Evolutionary conservation across 37 sponge, comb jelly and placozoan genomes (phyloP).

Genomic region (Aphrocallistes beatrix): DNA sequence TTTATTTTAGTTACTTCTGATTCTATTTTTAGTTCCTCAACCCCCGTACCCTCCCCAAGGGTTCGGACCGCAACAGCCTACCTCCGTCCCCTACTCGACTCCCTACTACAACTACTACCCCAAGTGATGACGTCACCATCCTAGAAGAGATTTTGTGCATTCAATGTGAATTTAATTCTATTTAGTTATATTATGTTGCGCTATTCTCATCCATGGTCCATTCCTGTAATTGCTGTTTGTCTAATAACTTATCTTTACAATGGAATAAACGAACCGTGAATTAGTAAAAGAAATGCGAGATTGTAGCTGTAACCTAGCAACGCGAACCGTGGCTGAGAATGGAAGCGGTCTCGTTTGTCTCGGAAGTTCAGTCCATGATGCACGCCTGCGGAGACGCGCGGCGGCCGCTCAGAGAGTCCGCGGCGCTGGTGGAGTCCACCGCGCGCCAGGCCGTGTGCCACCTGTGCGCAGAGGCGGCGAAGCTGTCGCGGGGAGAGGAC

Average conservation of each 20-base stretch:
- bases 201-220: too few relatives aligned
- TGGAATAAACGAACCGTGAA: too few relatives aligned
- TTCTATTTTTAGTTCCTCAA: background rate
- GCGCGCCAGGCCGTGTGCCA: background rate
- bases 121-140: too few relatives aligned
- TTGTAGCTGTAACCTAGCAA: too few relatives aligned
- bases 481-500: background rate
- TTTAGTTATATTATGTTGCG: too few relatives aligned
- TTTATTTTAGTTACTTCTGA: background rate
- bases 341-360: background rate
- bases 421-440: background rate
- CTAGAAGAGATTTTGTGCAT: too few relatives aligned
- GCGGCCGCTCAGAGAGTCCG: background rate
- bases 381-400: background rate
- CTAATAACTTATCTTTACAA: too few relatives aligned
- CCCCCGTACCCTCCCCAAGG: background rate
- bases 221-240: too few relatives aligned
- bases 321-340: background rate
- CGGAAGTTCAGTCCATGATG: background rate
- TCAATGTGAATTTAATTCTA: too few relatives aligned
- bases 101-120: too few relatives aligned
- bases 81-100: background rate
- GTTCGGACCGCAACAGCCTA: background rate
- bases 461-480: background rate
- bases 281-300: too few relatives aligned